phyloP scores from a whole-genome alignment of 2,113 vertebrate genomes.

The Barnardius zonarius region DNA sequence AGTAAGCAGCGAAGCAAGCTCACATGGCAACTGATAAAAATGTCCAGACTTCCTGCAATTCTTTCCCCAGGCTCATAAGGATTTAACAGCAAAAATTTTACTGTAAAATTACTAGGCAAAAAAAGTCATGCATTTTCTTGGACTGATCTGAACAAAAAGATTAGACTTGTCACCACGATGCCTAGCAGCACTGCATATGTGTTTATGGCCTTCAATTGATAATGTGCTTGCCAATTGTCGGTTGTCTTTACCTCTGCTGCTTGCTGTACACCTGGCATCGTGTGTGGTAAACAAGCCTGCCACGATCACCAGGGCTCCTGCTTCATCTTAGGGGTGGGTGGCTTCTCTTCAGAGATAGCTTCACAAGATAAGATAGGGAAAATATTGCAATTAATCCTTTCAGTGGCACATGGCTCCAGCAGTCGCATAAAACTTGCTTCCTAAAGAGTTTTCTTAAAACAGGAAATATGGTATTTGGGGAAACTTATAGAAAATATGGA shows the following conservation, averaged over 20 bases:
- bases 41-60: not conserved
- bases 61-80: not conserved
- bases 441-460: not conserved
- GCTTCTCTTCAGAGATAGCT: not conserved
- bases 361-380: not conserved
- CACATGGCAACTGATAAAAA: not conserved
- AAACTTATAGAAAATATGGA: not conserved
- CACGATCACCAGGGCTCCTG: not conserved
- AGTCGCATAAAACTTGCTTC: not conserved
- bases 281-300: not conserved
- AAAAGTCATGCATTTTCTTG: not conserved
- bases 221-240: not conserved
- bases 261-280: not conserved
- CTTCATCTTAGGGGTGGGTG: not conserved
- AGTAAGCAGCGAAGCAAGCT: not conserved
- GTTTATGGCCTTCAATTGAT: not conserved
- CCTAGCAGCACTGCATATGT: not conserved
- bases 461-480: not conserved
- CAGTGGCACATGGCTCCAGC: not conserved
- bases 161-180: not conserved
- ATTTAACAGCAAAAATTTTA: not conserved
- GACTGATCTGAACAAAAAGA: not conserved
- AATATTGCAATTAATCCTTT: not conserved
- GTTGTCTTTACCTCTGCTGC: not conserved
- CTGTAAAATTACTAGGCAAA: not conserved